Base-by-base conservation (phyloP, 2,113 vertebrate genomes). In the Girardinichthys multiradiatus region DNA sequence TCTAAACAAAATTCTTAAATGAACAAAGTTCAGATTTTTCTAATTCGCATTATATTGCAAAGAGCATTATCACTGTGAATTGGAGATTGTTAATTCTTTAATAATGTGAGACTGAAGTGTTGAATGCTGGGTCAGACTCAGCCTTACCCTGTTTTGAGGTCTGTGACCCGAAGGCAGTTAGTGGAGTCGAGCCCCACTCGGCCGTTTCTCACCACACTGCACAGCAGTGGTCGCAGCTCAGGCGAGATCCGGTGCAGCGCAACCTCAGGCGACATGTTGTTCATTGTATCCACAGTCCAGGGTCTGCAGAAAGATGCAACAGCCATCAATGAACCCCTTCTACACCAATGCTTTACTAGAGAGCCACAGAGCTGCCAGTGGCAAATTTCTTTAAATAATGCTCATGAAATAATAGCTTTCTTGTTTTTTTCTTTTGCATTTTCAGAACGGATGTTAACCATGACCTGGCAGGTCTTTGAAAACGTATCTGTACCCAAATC, bases 111-210 rank as follows among this genome's bases (percentile, higher is more conserved):
- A 64, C 0, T 0, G 3, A 37, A 4, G 1, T 10, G 3, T n/a
- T 31, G 39, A n/a, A 27, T 13, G 26, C 27, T 48, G 7, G 21
- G 2, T 30, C 12, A 54, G 4, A 45, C 42, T 19, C 65, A 3
- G 2, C 28, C 96, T 93, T 91, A 98, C 97, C 98, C 98, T 39
- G 96, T 98, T 87, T 99, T 99, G 82, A 99, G 95, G 92, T 99
- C 98, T 57, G 97, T 98, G 87, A 99, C 96, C 72, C 97, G 95
- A 79, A 99, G 95, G 88, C 95, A 97, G 90, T 95, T 98, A 1
- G 97, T 97, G 69, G 98, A 96, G 91, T 99, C 98, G 76, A 99
- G 93, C 64, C 98, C 98, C 33, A 99, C 96, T 45, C 96, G 96
- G 51, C 98, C 98, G 84, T 99, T 98, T 68, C 96, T 94, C 82